Base-by-base conservation (phyloP, 2,113 vertebrate genomes). In the Brienomyrus longianalis region DNA sequence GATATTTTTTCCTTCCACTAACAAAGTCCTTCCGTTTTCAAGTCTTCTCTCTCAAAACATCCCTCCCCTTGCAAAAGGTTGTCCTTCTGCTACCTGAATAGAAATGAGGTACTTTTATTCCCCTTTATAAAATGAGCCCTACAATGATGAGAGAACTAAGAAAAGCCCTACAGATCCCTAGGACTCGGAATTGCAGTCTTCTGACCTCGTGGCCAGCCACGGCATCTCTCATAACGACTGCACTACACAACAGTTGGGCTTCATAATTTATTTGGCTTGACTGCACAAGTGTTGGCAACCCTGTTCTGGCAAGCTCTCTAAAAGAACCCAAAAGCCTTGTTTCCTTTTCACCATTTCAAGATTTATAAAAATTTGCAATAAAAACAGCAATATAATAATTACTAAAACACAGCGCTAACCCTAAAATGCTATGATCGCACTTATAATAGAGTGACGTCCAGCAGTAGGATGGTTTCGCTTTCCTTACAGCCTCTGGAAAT, bases 251-350 rank as follows among this genome's bases (percentile, higher is more conserved):
- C 87, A 1, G 11, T 54, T 59, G 89, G 89, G 91, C 90, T 85
- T 89, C 88, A 83, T 89, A 90, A 88, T 90, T 89, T 90, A 89
- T 87, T 89, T 91, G 89, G 90, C 86, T 90, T 91, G 90, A 90
- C 89, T 90, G 90, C 52, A 85, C 91, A 89, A 90, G 92, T 86
- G 90, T 70, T 83, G 52, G 54, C 86, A 70, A 19, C 48, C 74
- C 90, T 70, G 27, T 70, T 27, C n/a, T 70, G 74, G 89, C 83
- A 90, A 90, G 89, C 89, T 90, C 90, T 92, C 90, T 91, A 91
- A 91, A 92, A 93, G 94, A 94, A 94, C 91, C 91, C 93, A 92
- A 93, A 97, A 97, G 97, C 96, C 96, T 96, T 97, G 96, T 98
- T 97, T 56, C 59, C 89, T 45, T 35, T 89, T 70, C 59, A 91